Conservation (phyloP, 2,113 vertebrate genomes). For the Lagopus leucura region DNA sequence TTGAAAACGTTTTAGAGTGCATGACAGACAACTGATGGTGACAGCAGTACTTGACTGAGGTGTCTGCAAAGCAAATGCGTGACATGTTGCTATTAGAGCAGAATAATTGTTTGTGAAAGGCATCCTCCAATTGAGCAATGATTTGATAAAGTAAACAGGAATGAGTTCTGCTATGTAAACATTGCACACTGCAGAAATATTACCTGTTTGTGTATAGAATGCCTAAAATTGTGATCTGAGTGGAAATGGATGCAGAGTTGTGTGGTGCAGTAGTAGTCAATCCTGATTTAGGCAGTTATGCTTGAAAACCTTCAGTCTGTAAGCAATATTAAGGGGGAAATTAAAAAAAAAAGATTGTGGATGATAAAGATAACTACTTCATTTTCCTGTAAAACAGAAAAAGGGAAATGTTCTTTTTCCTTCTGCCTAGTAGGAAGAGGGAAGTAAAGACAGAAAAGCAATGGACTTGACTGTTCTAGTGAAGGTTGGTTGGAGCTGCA, state of each 20-base stretch:
- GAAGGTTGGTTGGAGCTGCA: background rate
- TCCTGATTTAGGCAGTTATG: background rate
- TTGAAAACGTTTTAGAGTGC: constrained; percentile 12
- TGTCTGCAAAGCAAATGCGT: constrained; percentile 61
- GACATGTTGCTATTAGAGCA: constrained; percentile 63
- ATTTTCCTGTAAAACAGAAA: background rate
- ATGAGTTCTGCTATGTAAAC: constrained; percentile 35
- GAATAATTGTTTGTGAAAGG: constrained; percentile 62
- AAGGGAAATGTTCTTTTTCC: background rate
- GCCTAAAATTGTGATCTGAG: background rate
- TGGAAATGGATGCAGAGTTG: background rate
- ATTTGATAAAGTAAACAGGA: constrained; percentile 45
- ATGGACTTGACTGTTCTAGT: background rate
- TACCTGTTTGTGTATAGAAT: background rate
- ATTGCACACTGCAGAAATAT: background rate
- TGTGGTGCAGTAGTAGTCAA: background rate
- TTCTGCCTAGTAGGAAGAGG: background rate
- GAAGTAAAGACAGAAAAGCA: background rate
- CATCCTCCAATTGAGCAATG: constrained; percentile 24
- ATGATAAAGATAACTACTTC: background rate
- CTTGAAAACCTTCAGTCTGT: background rate
- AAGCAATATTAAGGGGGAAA: background rate
- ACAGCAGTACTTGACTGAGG: background rate
- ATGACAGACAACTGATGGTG: constrained; percentile 43
- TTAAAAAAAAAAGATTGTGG: background rate